A percentile compares a stretch with the other conserved stretches of the same genome.
Evolutionary conservation across 2,888 invertebrate species (phyloP).

Genomic region (Alentia gelatinosa): DNA sequence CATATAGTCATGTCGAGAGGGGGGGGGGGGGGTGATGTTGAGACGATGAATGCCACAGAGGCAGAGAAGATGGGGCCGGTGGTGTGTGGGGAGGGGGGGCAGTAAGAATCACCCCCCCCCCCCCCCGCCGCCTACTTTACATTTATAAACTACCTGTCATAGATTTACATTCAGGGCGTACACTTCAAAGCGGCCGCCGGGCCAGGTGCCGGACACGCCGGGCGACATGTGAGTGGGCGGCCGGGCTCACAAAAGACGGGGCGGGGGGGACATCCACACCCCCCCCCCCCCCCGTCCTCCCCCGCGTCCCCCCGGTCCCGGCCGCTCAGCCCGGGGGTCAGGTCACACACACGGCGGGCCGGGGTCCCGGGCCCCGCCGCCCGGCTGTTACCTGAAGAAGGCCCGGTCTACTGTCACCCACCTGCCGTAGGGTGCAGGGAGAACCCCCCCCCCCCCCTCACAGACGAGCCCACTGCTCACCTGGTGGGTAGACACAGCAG

Average conservation of each 20-base stretch:
- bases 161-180: background rate
- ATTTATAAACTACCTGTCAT: background rate
- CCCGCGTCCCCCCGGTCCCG: too few relatives aligned
- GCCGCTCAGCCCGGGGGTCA: too few relatives aligned
- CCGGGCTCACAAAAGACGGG: background rate
- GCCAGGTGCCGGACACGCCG: background rate
- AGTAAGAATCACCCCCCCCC: too few relatives aligned
- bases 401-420: background rate
- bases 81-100: too few relatives aligned
- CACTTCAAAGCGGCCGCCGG: background rate
- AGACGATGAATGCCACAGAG: background rate
- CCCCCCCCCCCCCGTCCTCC: too few relatives aligned
- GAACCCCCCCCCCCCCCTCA: background rate
- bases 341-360: too few relatives aligned
- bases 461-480: background rate
- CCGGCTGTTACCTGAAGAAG: background rate
- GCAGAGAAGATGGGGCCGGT: background rate
- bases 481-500: background rate
- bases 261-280: too few relatives aligned
- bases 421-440: background rate
- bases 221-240: conserved; percentile 1
- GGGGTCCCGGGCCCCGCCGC: background rate
- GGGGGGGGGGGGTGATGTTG: background rate
- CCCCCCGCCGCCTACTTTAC: too few relatives aligned
- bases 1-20: background rate